These are phyloP conservation scores for Euura lappo DNA, from an alignment of 1,140 invertebrate genomes.

Conservation along the genomic window DNA sequence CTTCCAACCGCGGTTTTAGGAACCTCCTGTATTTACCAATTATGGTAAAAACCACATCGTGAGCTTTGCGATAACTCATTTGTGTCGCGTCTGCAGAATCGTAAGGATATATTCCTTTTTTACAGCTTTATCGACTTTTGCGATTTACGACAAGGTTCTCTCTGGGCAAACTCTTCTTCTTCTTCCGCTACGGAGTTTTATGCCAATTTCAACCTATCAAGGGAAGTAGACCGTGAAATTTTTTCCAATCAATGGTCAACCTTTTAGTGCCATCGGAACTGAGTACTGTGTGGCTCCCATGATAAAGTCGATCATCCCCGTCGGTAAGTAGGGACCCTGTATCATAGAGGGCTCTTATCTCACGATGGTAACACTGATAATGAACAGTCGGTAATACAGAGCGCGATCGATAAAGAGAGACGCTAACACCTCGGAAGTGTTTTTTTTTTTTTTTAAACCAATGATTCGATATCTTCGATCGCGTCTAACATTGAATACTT, in stretches of 20 bases:
- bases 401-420: no score
- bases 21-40: not conserved
- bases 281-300: no score
- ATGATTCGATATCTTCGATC: constrained; percentile 15
- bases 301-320: no score
- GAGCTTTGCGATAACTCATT: not conserved
- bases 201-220: not conserved
- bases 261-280: no score
- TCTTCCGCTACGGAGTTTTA: not conserved
- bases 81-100: not conserved
- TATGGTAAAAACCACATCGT: constrained; percentile 1
- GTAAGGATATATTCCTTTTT: not conserved
- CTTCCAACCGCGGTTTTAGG: not conserved
- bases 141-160: not conserved
- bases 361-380: no score
- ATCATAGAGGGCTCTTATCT: no score
- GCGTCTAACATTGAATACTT: constrained; percentile 43
- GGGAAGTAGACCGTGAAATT: not conserved
- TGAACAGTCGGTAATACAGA: no score
- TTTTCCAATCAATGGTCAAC: no score
- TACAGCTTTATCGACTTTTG: not conserved
- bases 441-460: no score
- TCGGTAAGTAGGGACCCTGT: no score
- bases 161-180: not conserved
- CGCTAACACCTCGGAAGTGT: no score